These are phyloP conservation scores for Acanthurus tractus DNA, from an alignment of 2,797 vertebrate species.

Conservation along the genomic window DNA sequence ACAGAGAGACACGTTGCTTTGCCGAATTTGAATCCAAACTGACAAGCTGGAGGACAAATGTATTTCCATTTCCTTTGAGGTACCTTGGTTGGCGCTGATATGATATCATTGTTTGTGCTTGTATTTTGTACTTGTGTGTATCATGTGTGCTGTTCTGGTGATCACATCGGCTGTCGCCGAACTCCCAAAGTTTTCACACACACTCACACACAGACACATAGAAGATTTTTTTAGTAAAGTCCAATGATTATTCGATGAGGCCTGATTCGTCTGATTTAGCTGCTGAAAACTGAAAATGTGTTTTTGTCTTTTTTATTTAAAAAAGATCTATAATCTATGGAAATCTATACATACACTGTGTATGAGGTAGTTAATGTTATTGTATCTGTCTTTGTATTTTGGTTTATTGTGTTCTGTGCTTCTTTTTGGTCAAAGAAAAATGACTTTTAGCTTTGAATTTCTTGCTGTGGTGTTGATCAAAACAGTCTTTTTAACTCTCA, in stretches of 20 bases:
- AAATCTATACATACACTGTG: slow-evolving; percentile 12
- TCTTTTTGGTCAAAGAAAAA: slow-evolving; percentile 39
- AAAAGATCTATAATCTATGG: slow-evolving; percentile 25
- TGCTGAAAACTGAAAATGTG: neutral
- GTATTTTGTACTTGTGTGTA: slow-evolving; percentile 10
- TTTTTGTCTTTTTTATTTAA: slow-evolving; percentile 21
- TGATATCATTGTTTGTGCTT: slow-evolving; percentile 51
- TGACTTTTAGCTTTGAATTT: slow-evolving; percentile 58
- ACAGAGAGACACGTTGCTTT: slow-evolving; percentile 11
- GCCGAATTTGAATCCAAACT: slow-evolving; percentile 42
- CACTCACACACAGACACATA: neutral
- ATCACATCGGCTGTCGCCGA: slow-evolving; percentile 69
- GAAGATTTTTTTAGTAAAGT: neutral
- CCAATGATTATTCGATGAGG: slow-evolving; percentile 22
- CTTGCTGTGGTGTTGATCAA: slow-evolving; percentile 61
- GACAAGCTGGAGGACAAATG: slow-evolving; percentile 44
- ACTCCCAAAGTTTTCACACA: slow-evolving; percentile 46
- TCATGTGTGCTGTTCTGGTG: slow-evolving; percentile 49
- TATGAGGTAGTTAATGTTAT: neutral
- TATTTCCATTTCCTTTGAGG: slow-evolving; percentile 32
- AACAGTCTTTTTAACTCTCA: slow-evolving; percentile 63
- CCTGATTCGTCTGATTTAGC: slow-evolving; percentile 27
- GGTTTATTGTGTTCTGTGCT: slow-evolving; percentile 13
- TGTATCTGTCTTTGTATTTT: neutral
- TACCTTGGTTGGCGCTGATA: slow-evolving; percentile 42